phyloP scores from a whole-genome alignment of 2,888 invertebrate species.

The Nymphalis urticae region DNA sequence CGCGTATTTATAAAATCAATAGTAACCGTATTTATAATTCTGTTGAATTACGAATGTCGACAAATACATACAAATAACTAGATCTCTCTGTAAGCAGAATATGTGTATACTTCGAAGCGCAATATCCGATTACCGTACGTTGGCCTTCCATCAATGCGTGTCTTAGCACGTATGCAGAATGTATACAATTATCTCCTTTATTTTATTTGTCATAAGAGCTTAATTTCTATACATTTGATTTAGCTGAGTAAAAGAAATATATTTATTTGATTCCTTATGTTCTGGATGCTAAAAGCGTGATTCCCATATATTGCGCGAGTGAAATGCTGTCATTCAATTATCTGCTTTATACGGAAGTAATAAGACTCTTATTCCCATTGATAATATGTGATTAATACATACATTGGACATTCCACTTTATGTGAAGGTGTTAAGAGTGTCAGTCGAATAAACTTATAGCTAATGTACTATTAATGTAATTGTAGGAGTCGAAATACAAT shows the following conservation, averaged over 20 bases:
- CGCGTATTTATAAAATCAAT: not conserved
- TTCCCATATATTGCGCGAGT: constrained; percentile 1
- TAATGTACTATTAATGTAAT: not conserved
- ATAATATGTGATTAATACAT: not conserved
- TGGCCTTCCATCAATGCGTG: not conserved
- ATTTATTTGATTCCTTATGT: constrained; percentile 11
- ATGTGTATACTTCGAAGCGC: not conserved
- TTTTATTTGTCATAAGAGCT: not conserved
- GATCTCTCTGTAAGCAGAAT: constrained; percentile 3
- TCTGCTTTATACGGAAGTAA: not conserved
- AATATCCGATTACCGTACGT: constrained; percentile 4
- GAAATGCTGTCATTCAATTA: not conserved
- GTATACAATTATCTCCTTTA: not conserved
- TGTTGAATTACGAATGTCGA: not conserved
- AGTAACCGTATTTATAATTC: not conserved
- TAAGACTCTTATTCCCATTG: no score
- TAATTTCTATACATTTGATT: not conserved
- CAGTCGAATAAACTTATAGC: not conserved
- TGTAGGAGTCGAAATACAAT: not conserved
- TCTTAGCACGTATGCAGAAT: not conserved
- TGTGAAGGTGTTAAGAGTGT: not conserved
- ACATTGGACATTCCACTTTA: not conserved
- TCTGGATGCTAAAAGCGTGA: constrained; percentile 3
- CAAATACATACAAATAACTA: not conserved
- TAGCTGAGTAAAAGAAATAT: constrained; percentile 9